Base-by-base conservation (phyloP, 1,140 invertebrate species). In the Pristionchus pacificus region DNA sequence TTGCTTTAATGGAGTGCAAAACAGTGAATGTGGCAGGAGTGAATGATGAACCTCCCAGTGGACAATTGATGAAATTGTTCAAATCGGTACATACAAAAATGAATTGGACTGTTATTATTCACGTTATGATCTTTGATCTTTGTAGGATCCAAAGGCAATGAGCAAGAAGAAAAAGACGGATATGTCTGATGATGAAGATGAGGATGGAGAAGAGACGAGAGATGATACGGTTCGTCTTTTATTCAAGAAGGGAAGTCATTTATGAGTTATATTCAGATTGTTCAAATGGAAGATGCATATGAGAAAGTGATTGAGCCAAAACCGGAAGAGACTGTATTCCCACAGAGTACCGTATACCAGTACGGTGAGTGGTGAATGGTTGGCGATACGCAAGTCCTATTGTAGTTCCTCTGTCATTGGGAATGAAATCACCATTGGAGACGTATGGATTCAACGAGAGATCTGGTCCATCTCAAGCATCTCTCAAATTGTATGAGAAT, bases 1-100 rank as follows among this genome's bases (percentile, higher is more conserved):
- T 68, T 2, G 30, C 33, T 3, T 33, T 31, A 19, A 68, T 68
- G 28, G 66, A 68, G 19, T 59, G 33, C 60, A 24, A 64, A 33
- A 31, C 67, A 2, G 31, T 79, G n/a, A 49, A 49, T 27, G 60
- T 81, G 6, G 68, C 65, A 61, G 59, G 68, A 2, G 63, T 81
- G 38, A 82, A 79, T 55, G 71, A 83, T 38, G 69, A 62, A 19
- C 55, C 64, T 15, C 64, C 67, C 1, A 60, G 74, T n/a, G 74
- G 62, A 14, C 69, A 71, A 10, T 81, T 81, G 58, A 71, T 81
- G 76, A 81, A 74, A 30, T 31, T 81, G 58, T 81, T 79, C 59
- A 83, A 80, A 59, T 66, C 78, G 30, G 74, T 73, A n/a, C n/a
- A n/a, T n/a, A n/a, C n/a, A n/a, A n/a, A n/a, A n/a, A n/a, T n/a